Evolutionary conservation across 2,797 vertebrate species (phyloP), one percentile per base, ranked within the genome.

Genomic region (Xiphorhynchus erythropygius): DNA sequence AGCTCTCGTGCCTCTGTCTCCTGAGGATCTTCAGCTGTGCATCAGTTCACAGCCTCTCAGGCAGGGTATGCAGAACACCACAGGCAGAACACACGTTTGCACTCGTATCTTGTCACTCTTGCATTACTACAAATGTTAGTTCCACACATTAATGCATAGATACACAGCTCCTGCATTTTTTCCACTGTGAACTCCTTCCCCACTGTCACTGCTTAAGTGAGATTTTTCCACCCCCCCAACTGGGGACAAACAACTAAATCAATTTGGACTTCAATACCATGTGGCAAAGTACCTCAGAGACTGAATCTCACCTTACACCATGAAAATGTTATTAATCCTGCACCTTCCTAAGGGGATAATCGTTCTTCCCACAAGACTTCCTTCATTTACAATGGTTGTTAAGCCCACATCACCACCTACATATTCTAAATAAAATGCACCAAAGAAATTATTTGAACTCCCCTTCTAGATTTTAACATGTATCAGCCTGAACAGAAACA

Each of bases 131-230:
- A 47, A 90, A 57, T 16, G 12, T 33, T 21, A 62, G 35, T 46
- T 69, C 22, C 59, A 73, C 19, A 24, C 21, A 24, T 4, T 13
- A 46, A 68, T 56, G 53, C 15, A 47, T 10, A 41, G 39, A 57
- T 2, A 37, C 1, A 12, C 0, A 18, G 59, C 18, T 44, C 10
- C 8, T 27, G 18, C 13, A 16, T n/a, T 82, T 75, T 46, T 32
- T 57, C 27, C n/a, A 69, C 8, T 22, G 53, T 62, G 8, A 88
- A 78, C 46, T 78, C 49, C 55, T 94, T 47, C 14, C 30, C 28
- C 23, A 13, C 82, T 50, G 39, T 44, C 13, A 14, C 10, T 6
- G 18, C 25, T 52, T 28, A 22, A 52, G 23, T 1, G 0, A 41
- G 13, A 60, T 27, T n/a, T 11, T 35, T 14, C 39, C 13, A 5